Conservation (phyloP, 2,888 invertebrate genomes). For the Tachystola acroxantha region DNA sequence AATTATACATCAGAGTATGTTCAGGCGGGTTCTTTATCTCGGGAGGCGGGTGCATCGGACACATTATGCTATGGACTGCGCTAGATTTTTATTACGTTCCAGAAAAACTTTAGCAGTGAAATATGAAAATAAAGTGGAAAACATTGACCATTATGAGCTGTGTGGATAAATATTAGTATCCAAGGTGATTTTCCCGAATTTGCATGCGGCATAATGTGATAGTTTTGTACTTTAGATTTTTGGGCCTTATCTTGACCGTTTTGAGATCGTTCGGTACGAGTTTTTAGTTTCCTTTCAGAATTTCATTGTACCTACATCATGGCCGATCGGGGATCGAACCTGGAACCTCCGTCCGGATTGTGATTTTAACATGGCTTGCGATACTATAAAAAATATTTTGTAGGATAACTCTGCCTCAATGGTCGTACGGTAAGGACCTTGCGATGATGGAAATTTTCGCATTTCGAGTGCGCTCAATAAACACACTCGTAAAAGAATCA, state of each 20-base stretch:
- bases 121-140: neutral
- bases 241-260: too few species aligned
- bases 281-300: too few species aligned
- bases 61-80: conserved; percentile 36
- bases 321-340: too few species aligned
- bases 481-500: conserved; percentile 76
- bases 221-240: too few species aligned
- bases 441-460: conserved; percentile 44
- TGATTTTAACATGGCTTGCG: too few species aligned
- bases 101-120: conserved; percentile 16
- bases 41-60: conserved; percentile 39
- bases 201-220: too few species aligned
- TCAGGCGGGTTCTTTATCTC: conserved; percentile 41
- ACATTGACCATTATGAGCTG: neutral
- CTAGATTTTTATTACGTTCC: conserved; percentile 32
- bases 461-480: conserved; percentile 70
- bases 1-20: conserved; percentile 50
- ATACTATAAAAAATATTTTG: too few species aligned
- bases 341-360: too few species aligned
- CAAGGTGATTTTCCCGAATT: too few species aligned
- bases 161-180: neutral
- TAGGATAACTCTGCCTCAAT: too few species aligned
- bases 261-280: too few species aligned
- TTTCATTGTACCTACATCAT: too few species aligned
- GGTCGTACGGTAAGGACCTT: conserved; percentile 4